Conservation (phyloP, 2,797 vertebrate species). For the Helarctos malayanus region DNA sequence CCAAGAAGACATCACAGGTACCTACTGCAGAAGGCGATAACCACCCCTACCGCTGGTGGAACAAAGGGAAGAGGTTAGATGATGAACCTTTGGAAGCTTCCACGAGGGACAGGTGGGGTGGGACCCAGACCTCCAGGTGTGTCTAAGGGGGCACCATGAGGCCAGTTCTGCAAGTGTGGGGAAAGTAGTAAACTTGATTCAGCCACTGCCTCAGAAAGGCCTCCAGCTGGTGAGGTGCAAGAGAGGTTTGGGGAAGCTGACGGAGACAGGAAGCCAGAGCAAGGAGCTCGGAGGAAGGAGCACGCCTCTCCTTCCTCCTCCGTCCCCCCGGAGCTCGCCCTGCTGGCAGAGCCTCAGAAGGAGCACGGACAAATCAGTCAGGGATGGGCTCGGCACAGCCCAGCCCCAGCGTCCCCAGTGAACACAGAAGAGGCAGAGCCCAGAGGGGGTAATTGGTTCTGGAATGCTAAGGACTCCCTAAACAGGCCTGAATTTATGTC, state of each 20-base stretch:
- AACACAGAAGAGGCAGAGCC: not conserved
- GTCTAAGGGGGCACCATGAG: not conserved
- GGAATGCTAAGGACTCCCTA: not conserved
- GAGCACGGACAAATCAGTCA: no score
- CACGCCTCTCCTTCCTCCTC: not conserved
- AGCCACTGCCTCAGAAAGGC: not conserved
- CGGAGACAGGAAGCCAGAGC: not conserved
- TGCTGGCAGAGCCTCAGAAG: not conserved
- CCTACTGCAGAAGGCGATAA: not conserved
- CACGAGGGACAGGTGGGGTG: no score
- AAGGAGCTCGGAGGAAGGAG: not conserved
- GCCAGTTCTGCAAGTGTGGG: not conserved
- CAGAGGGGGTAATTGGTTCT: not conserved
- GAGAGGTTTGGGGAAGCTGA: not conserved
- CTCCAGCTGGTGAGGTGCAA: rapidly evolving
- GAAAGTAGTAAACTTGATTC: not conserved
- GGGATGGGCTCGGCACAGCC: not conserved
- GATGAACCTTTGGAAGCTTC: not conserved
- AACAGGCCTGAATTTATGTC: not conserved
- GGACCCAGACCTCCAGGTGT: not conserved
- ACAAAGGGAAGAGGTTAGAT: not conserved
- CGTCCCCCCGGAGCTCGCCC: not conserved
- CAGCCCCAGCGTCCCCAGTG: no score
- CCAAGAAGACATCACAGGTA: not conserved
- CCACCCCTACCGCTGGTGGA: not conserved